Percentiles rank a stretch among this genome's conserved stretches.
Conservation (phyloP, 2,113 vertebrate species). For the Capreolus pygargus region DNA sequence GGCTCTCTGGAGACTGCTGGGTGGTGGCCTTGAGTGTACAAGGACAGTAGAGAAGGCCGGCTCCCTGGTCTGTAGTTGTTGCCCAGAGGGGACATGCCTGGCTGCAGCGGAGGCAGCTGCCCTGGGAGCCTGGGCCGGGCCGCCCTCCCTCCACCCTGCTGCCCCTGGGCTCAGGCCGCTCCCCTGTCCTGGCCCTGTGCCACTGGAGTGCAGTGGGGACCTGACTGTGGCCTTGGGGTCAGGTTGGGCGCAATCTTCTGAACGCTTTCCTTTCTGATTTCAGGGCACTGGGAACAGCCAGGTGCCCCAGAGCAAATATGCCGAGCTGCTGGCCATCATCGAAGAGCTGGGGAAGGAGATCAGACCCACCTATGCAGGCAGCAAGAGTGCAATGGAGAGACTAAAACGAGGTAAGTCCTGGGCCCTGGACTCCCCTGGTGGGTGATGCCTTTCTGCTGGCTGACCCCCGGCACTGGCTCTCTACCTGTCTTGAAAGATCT, state of each 20-base stretch:
- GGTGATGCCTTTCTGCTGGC: neutral
- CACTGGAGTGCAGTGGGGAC: neutral
- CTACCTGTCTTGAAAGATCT: neutral
- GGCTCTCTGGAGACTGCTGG: neutral
- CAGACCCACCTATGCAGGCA: constrained; percentile 96
- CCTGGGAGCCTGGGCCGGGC: neutral
- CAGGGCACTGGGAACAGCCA: constrained; percentile 93
- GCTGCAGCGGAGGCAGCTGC: neutral
- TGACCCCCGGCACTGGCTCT: accelerated
- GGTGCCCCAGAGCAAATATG: constrained; percentile 98
- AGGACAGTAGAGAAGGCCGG: neutral
- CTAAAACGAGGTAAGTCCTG: constrained; percentile 90
- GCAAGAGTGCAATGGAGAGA: constrained; percentile 98
- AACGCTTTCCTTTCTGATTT: neutral
- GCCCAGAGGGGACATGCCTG: accelerated
- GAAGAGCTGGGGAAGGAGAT: constrained; percentile 99
- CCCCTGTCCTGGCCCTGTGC: accelerated
- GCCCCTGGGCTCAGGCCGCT: neutral
- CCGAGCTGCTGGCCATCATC: constrained; percentile 97
- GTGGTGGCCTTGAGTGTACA: neutral
- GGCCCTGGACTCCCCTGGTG: no score
- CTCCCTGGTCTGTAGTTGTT: no score
- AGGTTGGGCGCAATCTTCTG: accelerated
- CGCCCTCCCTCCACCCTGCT: accelerated
- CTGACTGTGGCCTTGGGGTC: neutral